phyloP scores from a whole-genome alignment of 1,140 invertebrate species.

The Rhyacophila brunnea region DNA sequence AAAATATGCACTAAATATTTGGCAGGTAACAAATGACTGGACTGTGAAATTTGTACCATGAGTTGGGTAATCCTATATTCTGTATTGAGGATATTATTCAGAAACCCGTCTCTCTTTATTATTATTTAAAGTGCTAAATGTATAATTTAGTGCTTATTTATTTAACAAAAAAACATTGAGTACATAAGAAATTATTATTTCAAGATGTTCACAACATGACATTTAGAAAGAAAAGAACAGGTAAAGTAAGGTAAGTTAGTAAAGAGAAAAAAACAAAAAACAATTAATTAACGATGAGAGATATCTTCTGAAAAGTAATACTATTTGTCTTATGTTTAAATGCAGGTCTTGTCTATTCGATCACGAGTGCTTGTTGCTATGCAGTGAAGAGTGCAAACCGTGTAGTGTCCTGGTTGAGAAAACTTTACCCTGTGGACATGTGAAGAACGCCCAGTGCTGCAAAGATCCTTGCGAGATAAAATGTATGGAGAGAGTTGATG shows the following conservation, averaged over 20 bases:
- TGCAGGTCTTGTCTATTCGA: slow-evolving; percentile 12
- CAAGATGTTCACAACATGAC: too few relatives aligned
- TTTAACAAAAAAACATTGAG: too few relatives aligned
- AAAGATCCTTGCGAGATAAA: slow-evolving; percentile 37
- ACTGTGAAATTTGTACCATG: too few relatives aligned
- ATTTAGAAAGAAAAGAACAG: too few relatives aligned
- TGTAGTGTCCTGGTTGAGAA: slow-evolving; percentile 47
- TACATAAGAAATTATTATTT: too few relatives aligned
- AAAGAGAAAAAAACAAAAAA: neutral
- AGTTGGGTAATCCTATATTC: too few relatives aligned
- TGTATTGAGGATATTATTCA: too few relatives aligned
- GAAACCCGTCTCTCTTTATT: too few relatives aligned
- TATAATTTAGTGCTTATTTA: too few relatives aligned
- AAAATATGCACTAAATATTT: too few relatives aligned
- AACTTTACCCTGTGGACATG: slow-evolving; percentile 52
- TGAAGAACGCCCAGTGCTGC: slow-evolving; percentile 42
- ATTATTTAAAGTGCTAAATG: too few relatives aligned
- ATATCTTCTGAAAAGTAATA: neutral
- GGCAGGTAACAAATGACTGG: too few relatives aligned
- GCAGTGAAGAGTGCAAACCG: slow-evolving; percentile 46
- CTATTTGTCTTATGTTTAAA: neutral
- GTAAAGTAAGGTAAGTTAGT: neutral
- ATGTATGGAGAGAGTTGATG: slow-evolving; percentile 41
- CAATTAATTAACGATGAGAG: neutral
- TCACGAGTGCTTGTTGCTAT: slow-evolving; percentile 52